Evolutionary conservation across 2,888 invertebrate genomes (phyloP).

Genomic region (Hybos culiciformis): DNA sequence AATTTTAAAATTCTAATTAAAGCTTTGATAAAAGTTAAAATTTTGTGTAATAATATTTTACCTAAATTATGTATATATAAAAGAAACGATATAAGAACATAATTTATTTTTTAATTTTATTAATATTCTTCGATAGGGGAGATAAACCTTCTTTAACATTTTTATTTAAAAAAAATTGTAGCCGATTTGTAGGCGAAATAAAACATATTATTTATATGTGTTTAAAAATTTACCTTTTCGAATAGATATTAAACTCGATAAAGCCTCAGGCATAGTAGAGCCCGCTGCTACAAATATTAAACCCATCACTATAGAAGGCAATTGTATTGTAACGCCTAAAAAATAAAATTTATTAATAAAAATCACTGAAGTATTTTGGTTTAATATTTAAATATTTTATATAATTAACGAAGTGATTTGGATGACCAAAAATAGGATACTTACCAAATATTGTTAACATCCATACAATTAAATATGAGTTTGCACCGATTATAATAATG

Average conservation of each 20-base stretch:
- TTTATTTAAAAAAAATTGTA: neutral
- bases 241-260: constrained; percentile 72
- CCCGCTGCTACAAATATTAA: constrained; percentile 83
- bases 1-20: neutral
- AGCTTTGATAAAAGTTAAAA: neutral
- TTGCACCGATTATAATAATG: constrained; percentile 68
- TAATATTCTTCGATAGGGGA: too few relatives aligned
- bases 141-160: too few relatives aligned
- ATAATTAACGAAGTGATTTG: neutral
- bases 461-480: constrained; percentile 84
- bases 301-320: constrained; percentile 83
- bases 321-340: constrained; percentile 55
- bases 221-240: constrained; percentile 50
- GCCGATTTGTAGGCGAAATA: neutral
- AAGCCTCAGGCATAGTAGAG: constrained; percentile 70
- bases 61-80: neutral
- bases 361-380: neutral
- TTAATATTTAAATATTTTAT: too few relatives aligned
- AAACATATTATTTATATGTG: neutral
- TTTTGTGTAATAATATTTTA: neutral
- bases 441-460: constrained; percentile 77
- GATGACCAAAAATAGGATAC: constrained; percentile 14
- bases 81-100: neutral
- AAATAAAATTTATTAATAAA: constrained; percentile 5
- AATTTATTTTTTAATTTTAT: neutral